phyloP scores from a whole-genome alignment of 2,888 invertebrate species.

The Agrotis puta region DNA sequence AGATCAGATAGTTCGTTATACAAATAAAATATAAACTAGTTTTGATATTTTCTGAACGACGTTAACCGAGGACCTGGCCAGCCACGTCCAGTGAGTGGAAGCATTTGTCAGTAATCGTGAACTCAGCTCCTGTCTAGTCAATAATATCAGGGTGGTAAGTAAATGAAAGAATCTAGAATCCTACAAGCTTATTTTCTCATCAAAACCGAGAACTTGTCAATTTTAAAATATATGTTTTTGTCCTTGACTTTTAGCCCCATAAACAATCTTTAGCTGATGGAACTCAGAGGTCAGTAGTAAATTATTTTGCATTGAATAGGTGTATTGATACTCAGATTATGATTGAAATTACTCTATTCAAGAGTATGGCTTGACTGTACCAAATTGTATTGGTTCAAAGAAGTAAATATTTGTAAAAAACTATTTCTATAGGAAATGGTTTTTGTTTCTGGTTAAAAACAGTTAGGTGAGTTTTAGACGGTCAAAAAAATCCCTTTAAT shows the following conservation, averaged over 20 bases:
- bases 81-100: too few relatives aligned
- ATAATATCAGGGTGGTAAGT: not conserved
- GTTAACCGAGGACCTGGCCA: too few relatives aligned
- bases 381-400: not conserved
- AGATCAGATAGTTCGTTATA: too few relatives aligned
- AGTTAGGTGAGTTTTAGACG: too few relatives aligned
- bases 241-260: constrained; percentile 25
- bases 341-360: not conserved
- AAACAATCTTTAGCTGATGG: constrained; percentile 26
- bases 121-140: too few relatives aligned
- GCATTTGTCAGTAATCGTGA: too few relatives aligned
- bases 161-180: not conserved
- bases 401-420: not conserved
- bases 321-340: not conserved
- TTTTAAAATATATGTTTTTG: constrained; percentile 18
- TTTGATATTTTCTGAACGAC: too few relatives aligned
- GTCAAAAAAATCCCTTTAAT: too few relatives aligned
- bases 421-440: not conserved
- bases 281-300: constrained; percentile 22
- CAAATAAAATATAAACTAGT: too few relatives aligned
- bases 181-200: not conserved
- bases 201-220: not conserved
- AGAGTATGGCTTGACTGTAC: not conserved
- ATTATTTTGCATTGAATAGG: constrained; percentile 13
- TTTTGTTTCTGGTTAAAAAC: too few relatives aligned